These are phyloP conservation scores for Thymelicus sylvestris DNA, from an alignment of 2,888 invertebrate species.

Conservation along the genomic window DNA sequence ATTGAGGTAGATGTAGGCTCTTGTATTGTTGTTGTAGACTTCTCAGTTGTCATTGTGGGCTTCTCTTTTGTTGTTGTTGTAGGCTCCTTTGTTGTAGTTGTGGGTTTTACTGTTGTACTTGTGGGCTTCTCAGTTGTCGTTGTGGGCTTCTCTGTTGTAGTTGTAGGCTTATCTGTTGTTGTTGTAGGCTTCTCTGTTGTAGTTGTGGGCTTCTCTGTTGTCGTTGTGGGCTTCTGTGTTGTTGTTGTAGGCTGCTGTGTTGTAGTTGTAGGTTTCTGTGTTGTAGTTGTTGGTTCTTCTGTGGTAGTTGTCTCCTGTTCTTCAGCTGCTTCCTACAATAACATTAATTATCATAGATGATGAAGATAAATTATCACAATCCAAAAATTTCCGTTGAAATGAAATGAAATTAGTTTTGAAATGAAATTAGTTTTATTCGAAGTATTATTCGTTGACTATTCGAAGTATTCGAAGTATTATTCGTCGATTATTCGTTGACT, in stretches of 20 bases:
- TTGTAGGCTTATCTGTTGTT: not conserved
- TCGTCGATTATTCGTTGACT: too few species aligned
- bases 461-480: too few species aligned
- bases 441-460: too few species aligned
- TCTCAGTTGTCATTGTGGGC: not conserved
- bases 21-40: not conserved
- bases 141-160: not conserved
- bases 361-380: too few species aligned
- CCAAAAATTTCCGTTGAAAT: too few species aligned
- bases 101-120: conserved; percentile 13
- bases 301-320: conserved; percentile 46
- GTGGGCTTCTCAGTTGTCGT: not conserved
- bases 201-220: conserved; percentile 19
- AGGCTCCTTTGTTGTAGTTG: conserved; percentile 13
- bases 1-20: not conserved
- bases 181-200: conserved; percentile 11
- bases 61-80: conserved; percentile 6
- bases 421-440: too few species aligned
- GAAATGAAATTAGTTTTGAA: too few species aligned
- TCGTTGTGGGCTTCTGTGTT: not conserved
- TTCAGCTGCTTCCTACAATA: conserved; percentile 64
- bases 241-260: not conserved
- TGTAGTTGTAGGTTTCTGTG: not conserved
- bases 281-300: conserved; percentile 8
- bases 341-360: not conserved